Evolutionary conservation across 1,140 invertebrate species (phyloP), one percentile per base, ranked within the genome.

Genomic region (Drosophila littoralis): DNA sequence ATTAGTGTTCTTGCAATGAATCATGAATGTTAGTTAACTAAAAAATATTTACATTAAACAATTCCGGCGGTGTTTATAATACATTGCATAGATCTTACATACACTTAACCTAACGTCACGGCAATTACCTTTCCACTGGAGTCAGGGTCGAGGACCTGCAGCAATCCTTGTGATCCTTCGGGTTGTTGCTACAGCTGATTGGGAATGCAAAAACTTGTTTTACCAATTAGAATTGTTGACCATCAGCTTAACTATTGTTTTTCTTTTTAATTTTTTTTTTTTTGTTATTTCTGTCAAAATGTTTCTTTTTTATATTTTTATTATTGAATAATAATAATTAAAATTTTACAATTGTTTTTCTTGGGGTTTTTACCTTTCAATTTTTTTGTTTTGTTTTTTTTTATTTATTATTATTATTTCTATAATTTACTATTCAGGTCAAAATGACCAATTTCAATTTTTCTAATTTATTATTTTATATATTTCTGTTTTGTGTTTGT

Each of bases 311-410:
- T 83, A 60, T 83, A 77, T 81, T 83, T 88, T 90, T 91, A 83
- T 90, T 91, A 91, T 90, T 91, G 88, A 90, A 90, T 90, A 83
- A 91, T 76, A 76, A 79, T 91, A 90, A 91, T 91, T 91, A 90
- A 90, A 91, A 91, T 91, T 90, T 88, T 91, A 90, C 88, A 90
- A 88, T 90, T 59, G 64, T 85, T 81, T 90, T 90, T 77, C 52
- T 73, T 58, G 57, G 72, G 68, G 45, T 50, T 50, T 64, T 17
- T 64, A 40, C 52, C 43, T 71, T 79, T 71, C 66, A 66, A 78
- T 65, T 69, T 57, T 46, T 59, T 58, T 48, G 22, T 22, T 46
- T 67, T 15, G 42, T 73, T 60, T 42, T 63, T 4, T 43, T 63
- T 54, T 28, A 28, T 28, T 61, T 46, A 52, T 74, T 70, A 51